A percentile compares a stretch with the other conserved stretches of the same genome.
These are phyloP conservation scores for Colletes gigas DNA, from an alignment of 1,140 invertebrate species.

Conservation along the genomic window DNA sequence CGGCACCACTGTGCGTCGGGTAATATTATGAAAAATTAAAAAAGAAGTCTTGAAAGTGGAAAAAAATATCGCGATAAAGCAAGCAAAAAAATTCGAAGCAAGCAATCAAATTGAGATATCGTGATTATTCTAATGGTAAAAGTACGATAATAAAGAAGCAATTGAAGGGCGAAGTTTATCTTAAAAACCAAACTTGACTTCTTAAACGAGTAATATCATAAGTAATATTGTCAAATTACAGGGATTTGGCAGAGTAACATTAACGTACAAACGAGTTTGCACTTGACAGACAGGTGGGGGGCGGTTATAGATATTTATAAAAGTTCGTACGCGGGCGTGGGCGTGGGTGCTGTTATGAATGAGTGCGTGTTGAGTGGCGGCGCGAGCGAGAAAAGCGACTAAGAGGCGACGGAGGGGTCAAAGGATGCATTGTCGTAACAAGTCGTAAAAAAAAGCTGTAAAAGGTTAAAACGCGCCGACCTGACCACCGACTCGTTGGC, in stretches of 20 bases:
- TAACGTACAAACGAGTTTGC: neutral
- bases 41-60: no score
- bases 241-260: neutral
- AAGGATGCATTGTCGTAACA: slow-evolving; percentile 50
- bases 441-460: slow-evolving; percentile 31
- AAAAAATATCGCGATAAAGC: no score
- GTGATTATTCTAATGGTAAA: no score
- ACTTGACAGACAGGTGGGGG: neutral
- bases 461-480: slow-evolving; percentile 42
- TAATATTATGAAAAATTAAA: no score
- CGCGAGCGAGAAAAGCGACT: slow-evolving; percentile 14
- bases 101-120: no score
- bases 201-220: no score
- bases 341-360: neutral
- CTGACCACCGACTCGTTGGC: slow-evolving; percentile 2
- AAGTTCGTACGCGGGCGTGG: neutral
- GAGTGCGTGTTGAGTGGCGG: neutral
- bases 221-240: no score
- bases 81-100: no score
- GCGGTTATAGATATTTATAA: slow-evolving; percentile 22
- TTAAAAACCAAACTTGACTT: no score
- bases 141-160: no score
- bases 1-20: no score
- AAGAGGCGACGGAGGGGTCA: slow-evolving; percentile 41
- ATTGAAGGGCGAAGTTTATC: no score